Percentiles rank a stretch among this genome's conserved stretches.
Evolutionary conservation across 2,113 vertebrate species (phyloP).

Genomic region (Strix uralensis): DNA sequence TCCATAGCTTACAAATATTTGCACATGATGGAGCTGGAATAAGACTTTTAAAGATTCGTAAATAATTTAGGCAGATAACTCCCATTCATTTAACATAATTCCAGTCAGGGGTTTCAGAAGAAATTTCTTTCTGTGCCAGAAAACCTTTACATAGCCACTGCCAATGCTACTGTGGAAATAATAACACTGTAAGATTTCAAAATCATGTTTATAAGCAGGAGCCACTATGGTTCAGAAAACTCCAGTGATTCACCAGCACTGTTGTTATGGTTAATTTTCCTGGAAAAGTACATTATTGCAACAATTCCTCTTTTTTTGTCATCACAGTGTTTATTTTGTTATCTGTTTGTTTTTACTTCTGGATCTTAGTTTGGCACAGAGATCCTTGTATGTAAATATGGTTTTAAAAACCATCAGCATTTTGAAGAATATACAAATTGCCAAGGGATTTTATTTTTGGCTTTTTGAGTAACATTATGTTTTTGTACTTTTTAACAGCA

Average conservation of each 20-base stretch:
- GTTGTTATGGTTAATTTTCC: conserved; percentile 42
- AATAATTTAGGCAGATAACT: neutral
- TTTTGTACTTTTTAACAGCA: conserved; percentile 8
- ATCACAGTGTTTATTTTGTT: conserved; percentile 39
- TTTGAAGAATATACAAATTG: conserved; percentile 51
- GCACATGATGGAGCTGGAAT: neutral
- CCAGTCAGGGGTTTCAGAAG: neutral
- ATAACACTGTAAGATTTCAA: neutral
- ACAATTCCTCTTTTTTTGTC: neutral
- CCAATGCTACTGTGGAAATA: neutral
- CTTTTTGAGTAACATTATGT: neutral
- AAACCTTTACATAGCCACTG: neutral
- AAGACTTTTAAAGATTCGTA: neutral
- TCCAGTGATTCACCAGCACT: conserved; percentile 56
- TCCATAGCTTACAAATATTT: neutral
- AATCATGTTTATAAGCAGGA: conserved; percentile 35
- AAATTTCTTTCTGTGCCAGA: neutral
- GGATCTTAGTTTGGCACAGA: conserved; percentile 15
- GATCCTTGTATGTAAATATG: neutral
- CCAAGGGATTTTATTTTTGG: conserved; percentile 34
- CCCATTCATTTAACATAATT: neutral
- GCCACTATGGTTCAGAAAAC: conserved; percentile 5
- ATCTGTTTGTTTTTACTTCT: conserved; percentile 60
- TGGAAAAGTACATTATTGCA: conserved; percentile 62
- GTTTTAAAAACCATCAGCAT: conserved; percentile 41